A percentile compares a stretch with the other conserved stretches of the same genome.
Conservation (phyloP, 2,888 invertebrate species). For the Willowsia nigromaculata region DNA sequence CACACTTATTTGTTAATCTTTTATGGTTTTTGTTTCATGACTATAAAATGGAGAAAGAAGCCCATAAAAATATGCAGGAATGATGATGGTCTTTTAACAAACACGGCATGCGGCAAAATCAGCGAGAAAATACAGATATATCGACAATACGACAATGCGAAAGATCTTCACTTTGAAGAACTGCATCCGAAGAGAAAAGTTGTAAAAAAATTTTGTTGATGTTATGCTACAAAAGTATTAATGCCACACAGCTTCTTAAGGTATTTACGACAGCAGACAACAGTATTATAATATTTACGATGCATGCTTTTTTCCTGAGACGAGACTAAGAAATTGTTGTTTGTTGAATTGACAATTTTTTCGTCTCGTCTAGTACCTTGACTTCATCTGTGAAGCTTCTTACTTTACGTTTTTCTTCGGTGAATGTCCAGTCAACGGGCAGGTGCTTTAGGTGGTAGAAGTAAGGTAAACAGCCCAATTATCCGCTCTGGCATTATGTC, state of each 20-base stretch:
- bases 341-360: neutral
- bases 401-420: slow-evolving; percentile 6
- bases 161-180: neutral
- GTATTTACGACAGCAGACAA: slow-evolving; percentile 35
- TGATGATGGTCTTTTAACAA: neutral
- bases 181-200: slow-evolving; percentile 8
- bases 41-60: neutral
- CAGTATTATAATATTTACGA: slow-evolving; percentile 7
- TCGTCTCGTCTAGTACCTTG: neutral
- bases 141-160: neutral
- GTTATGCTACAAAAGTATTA: slow-evolving; percentile 8
- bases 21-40: slow-evolving; percentile 23
- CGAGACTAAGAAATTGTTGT: neutral
- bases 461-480: slow-evolving; percentile 13
- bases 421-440: slow-evolving; percentile 10
- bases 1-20: slow-evolving; percentile 28
- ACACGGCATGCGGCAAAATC: neutral
- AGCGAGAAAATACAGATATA: neutral
- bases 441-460: neutral
- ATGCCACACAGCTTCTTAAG: neutral
- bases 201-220: slow-evolving; percentile 5
- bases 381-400: neutral
- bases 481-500: neutral
- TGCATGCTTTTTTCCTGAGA: neutral
- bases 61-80: slow-evolving; percentile 31